Evolutionary conservation across 1,140 invertebrate species (phyloP).

Genomic region (Copidosoma floridanum): DNA sequence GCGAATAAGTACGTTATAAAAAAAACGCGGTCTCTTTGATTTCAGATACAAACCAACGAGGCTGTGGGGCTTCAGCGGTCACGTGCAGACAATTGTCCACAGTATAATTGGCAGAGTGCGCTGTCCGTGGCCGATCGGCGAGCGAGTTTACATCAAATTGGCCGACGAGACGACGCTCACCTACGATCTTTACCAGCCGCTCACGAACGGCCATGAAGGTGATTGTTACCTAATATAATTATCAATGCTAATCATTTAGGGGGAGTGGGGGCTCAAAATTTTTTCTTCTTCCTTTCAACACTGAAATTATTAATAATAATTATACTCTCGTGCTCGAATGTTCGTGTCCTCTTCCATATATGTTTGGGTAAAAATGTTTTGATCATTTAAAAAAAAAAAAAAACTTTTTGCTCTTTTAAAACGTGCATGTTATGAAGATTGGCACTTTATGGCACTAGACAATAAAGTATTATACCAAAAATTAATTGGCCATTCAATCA

Average conservation of each 20-base stretch:
- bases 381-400: too few relatives aligned
- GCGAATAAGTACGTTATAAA: too few relatives aligned
- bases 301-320: too few relatives aligned
- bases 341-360: too few relatives aligned
- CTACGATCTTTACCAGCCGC: constrained; percentile 87
- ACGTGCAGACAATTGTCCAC: constrained; percentile 89
- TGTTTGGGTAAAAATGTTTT: too few relatives aligned
- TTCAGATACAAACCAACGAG: constrained; percentile 85
- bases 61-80: constrained; percentile 91
- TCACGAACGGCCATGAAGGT: constrained; percentile 63
- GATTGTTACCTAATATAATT: too few relatives aligned
- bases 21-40: constrained; percentile 37
- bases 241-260: too few relatives aligned
- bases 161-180: constrained; percentile 84
- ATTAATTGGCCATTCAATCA: not conserved
- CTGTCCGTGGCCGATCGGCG: constrained; percentile 82
- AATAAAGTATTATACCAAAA: too few relatives aligned
- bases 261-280: too few relatives aligned
- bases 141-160: constrained; percentile 71
- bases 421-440: not conserved
- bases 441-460: too few relatives aligned
- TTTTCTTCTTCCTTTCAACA: too few relatives aligned
- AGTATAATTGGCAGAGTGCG: constrained; percentile 83
- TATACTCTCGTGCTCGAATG: too few relatives aligned
- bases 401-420: not conserved